A percentile compares a stretch with the other conserved stretches of the same genome.
Conservation (phyloP, 1,140 invertebrate genomes). For the Ylistrum balloti region DNA sequence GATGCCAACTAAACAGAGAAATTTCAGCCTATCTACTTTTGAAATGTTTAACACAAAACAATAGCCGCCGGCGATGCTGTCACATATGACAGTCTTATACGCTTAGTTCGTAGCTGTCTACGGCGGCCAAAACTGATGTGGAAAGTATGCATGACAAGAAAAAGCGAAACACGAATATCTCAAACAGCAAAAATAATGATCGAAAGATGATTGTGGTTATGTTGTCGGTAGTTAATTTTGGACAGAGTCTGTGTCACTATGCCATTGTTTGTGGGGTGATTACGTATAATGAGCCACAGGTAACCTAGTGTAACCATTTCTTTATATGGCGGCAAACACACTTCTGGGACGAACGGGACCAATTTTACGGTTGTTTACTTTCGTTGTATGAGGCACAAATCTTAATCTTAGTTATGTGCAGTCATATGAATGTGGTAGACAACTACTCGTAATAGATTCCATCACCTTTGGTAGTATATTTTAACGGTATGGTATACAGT, state of each 20-base stretch:
- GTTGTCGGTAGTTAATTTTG: background rate
- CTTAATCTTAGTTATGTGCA: too few relatives aligned
- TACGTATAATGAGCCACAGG: background rate
- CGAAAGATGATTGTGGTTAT: background rate
- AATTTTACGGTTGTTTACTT: too few relatives aligned
- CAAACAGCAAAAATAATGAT: background rate
- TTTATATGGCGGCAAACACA: background rate
- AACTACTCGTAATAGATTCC: too few relatives aligned
- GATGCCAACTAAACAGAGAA: background rate
- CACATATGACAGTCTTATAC: background rate
- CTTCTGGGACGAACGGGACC: too few relatives aligned
- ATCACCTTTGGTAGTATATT: too few relatives aligned
- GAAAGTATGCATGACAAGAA: background rate
- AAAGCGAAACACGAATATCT: background rate
- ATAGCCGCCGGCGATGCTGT: background rate
- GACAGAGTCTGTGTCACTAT: background rate
- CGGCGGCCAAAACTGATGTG: background rate
- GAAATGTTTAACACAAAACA: conserved; percentile 40
- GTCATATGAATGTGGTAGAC: too few relatives aligned
- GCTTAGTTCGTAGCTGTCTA: background rate
- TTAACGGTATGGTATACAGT: too few relatives aligned
- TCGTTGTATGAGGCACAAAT: too few relatives aligned
- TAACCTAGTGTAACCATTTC: background rate
- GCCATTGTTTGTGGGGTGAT: background rate
- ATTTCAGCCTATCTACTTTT: background rate